Base-by-base conservation (phyloP, 2,113 vertebrate genomes). In the Spea multiplicata region DNA sequence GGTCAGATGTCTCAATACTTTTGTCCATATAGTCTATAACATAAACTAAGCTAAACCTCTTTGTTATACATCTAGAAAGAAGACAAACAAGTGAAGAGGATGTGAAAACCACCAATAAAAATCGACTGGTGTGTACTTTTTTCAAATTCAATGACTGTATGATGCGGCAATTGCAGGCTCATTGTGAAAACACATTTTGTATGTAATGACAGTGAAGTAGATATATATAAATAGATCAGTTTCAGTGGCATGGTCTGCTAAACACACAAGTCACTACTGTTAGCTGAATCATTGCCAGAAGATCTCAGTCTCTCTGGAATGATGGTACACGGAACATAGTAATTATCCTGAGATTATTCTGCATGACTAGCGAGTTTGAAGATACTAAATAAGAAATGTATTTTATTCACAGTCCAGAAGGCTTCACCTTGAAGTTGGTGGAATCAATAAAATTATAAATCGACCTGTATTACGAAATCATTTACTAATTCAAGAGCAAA, bases 191-290 rank as follows among this genome's bases (percentile, higher is more conserved):
- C 71, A 72, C 47, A 57, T 83, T 86, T 89, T 79, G 81, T 75
- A 78, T 83, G 78, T 67, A 69, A 59, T 78, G 71, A 82, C 71
- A 78, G 73, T 83, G 81, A 85, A 82, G 78, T 79, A 82, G 81
- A 86, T 83, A 83, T 30, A 30, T 87, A 85, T 85, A 88, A 87
- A 86, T 81, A 86, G 82, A 81, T 47, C 81, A 81, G 75, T 83
- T 88, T 81, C 87, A 86, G 64, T 78, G 48, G 59, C 62, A 82
- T 0, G 80, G 84, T 69, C 82, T 75, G 57, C 72, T 84, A 88
- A 86, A 83, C 76, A 84, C 66, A 83, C 82, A 76, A 76, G 78
- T 76, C 73, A 0, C 78, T 66, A 79, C 83, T 83, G 74, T 77
- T 74, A 66, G 14, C 82, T 88, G 88, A 86, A 75, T 65, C 65